Conservation (phyloP, 2,797 vertebrate species). For the Orestias chungarensis region DNA sequence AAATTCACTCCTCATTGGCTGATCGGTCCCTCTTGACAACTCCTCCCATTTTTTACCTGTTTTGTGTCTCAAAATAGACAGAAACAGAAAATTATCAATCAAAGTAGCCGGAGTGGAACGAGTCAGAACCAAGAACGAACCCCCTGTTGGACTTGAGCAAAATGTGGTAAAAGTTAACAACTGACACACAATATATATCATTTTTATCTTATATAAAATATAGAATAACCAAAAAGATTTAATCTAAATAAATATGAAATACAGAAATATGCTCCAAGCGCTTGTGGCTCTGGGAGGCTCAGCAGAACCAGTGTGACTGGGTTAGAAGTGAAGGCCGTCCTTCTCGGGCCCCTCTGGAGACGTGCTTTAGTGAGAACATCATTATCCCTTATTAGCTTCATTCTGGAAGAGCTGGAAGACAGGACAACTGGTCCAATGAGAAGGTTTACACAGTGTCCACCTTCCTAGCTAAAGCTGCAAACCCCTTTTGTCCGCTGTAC, state of each 20-base stretch:
- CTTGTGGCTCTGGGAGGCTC: slow-evolving; percentile 15
- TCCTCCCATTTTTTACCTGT: neutral
- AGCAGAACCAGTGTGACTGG: slow-evolving; percentile 10
- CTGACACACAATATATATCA: accelerated
- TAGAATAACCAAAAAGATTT: neutral
- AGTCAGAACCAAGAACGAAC: neutral
- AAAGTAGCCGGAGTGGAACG: neutral
- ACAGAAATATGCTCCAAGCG: neutral
- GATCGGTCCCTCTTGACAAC: neutral
- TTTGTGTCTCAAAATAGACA: neutral
- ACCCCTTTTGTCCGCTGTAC: slow-evolving; percentile 13
- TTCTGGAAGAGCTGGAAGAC: slow-evolving; percentile 16
- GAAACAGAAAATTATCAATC: neutral
- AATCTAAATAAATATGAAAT: too few relatives aligned
- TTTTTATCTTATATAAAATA: neutral
- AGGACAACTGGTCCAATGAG: slow-evolving; percentile 4
- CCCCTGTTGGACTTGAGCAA: neutral
- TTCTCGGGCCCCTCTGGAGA: slow-evolving; percentile 11
- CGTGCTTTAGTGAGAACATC: slow-evolving; percentile 30
- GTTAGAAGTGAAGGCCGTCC: slow-evolving; percentile 25
- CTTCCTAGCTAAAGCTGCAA: slow-evolving; percentile 2
- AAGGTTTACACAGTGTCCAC: slow-evolving; percentile 15
- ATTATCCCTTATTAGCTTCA: slow-evolving; percentile 63
- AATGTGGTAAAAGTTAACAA: neutral
- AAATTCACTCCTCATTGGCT: neutral